A percentile compares a stretch with the other conserved stretches of the same genome.
phyloP scores from a whole-genome alignment of 2,113 vertebrate genomes.

The Pantherophis guttatus region DNA sequence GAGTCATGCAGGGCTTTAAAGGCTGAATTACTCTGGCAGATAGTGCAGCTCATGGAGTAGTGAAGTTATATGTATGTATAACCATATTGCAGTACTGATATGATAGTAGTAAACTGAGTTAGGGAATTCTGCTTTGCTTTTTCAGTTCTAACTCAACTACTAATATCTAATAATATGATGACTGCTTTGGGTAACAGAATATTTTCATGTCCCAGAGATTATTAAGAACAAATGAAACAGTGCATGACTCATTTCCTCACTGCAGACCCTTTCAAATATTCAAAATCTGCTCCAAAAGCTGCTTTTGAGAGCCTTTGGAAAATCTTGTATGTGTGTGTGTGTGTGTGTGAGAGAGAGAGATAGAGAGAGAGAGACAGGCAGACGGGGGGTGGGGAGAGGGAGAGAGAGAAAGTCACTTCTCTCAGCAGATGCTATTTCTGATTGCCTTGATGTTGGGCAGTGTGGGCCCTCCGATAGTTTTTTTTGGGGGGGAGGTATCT shows the following conservation, averaged over 20 bases:
- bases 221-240: background rate
- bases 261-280: background rate
- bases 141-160: background rate
- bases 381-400: too few species aligned
- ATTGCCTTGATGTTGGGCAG: background rate
- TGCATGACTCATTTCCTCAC: background rate
- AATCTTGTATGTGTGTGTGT: background rate
- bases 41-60: too few species aligned
- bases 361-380: too few species aligned
- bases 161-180: background rate
- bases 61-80: background rate
- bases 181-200: background rate
- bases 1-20: too few species aligned
- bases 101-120: background rate
- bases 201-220: background rate
- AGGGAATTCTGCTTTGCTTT: background rate
- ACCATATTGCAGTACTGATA: background rate
- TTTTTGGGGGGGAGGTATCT: background rate
- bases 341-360: too few species aligned
- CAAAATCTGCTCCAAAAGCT: background rate
- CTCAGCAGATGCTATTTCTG: background rate
- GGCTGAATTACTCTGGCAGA: too few species aligned
- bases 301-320: background rate
- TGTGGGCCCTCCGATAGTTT: background rate
- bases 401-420: background rate